These are phyloP conservation scores for Polydrusus tereticollis DNA, from an alignment of 2,888 invertebrate species.

Conservation along the genomic window DNA sequence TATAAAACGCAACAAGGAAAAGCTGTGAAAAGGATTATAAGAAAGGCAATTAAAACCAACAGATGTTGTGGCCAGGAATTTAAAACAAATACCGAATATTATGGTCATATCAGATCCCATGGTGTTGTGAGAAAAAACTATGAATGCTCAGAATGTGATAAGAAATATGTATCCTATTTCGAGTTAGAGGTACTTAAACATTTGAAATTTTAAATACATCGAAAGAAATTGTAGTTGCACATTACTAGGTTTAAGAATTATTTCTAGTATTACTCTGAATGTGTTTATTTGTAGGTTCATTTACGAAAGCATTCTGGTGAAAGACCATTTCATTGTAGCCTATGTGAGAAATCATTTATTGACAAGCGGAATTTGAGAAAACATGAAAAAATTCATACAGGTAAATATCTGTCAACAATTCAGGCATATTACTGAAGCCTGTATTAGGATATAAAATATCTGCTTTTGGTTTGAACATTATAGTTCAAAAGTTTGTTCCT, in stretches of 20 bases:
- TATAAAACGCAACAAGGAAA: neutral
- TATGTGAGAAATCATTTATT: conserved; percentile 57
- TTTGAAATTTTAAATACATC: neutral
- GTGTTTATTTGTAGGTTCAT: conserved; percentile 56
- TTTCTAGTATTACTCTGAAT: no score
- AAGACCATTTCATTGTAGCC: conserved; percentile 54
- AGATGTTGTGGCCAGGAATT: conserved; percentile 42
- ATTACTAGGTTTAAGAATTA: no score
- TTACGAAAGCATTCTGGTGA: conserved; percentile 56
- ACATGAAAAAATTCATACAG: conserved; percentile 58
- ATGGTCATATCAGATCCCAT: conserved; percentile 52
- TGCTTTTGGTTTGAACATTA: no score
- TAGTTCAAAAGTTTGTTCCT: no score
- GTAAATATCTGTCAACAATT: conserved; percentile 36
- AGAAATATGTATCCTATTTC: conserved; percentile 56
- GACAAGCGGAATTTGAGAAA: conserved; percentile 56
- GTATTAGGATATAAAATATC: no score
- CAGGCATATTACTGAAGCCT: no score
- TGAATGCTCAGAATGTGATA: conserved; percentile 54
- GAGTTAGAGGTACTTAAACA: conserved; percentile 53
- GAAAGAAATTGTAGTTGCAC: neutral
- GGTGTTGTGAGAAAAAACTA: conserved; percentile 52
- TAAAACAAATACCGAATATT: conserved; percentile 32
- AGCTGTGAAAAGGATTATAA: neutral
- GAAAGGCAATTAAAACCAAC: neutral